Percentiles rank a stretch among this genome's conserved stretches.
These are phyloP conservation scores for Bombus waltoni DNA, from an alignment of 1,140 invertebrate species.

Conservation along the genomic window DNA sequence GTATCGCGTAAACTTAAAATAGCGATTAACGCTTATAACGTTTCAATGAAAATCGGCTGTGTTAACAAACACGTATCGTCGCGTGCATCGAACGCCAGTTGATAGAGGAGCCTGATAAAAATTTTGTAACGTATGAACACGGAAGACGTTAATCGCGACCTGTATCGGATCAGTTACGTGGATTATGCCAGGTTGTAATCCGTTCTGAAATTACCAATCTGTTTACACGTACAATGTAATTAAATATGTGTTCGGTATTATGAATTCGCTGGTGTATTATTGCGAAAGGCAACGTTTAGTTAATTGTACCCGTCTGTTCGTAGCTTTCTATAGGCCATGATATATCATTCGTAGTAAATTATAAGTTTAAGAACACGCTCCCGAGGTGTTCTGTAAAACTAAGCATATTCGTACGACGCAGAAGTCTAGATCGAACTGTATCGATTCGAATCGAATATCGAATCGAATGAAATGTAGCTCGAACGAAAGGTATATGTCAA, in stretches of 20 bases:
- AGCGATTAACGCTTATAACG: background rate
- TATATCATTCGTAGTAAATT: background rate
- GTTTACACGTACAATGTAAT: background rate
- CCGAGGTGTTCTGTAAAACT: background rate
- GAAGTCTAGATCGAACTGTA: background rate
- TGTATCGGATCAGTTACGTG: background rate
- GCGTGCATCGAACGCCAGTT: background rate
- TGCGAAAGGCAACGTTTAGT: background rate
- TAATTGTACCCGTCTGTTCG: background rate
- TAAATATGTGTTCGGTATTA: background rate
- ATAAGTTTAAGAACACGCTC: background rate
- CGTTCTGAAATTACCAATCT: slow-evolving; percentile 5
- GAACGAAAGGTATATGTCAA: background rate
- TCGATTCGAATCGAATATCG: background rate
- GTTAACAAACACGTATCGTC: background rate
- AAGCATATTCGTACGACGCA: too few relatives aligned
- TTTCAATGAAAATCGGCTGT: background rate
- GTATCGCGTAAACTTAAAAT: background rate
- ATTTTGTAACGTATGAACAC: background rate
- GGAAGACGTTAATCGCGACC: background rate
- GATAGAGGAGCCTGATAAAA: background rate
- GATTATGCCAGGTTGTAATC: slow-evolving; percentile 10
- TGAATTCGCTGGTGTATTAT: background rate
- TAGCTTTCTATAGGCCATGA: background rate
- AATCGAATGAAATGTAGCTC: background rate